Base-by-base conservation (phyloP, 2,797 vertebrate genomes). In the Natrix natrix region DNA sequence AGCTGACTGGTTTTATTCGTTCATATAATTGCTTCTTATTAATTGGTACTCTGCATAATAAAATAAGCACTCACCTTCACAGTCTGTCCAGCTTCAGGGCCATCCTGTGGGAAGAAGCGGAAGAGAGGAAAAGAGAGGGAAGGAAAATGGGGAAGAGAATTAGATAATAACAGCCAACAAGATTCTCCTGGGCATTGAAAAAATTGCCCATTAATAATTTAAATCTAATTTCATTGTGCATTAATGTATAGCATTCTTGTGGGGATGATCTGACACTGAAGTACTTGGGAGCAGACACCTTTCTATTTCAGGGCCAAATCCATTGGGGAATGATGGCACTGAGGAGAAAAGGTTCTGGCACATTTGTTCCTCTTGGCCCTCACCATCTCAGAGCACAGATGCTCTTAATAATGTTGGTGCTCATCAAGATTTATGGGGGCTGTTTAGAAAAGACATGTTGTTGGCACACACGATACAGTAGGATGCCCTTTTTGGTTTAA, bases 1-100 rank as follows among this genome's bases (percentile, higher is more conserved):
- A 96, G 93, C 95, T 95, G 92, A 94, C 2, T 92, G 92, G 24
- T 96, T 97, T 96, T 96, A 97, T 97, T 97, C 95, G 94, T 96
- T 96, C 89, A 94, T 93, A 28, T 95, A 97, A 98, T 95, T 94
- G 43, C 88, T 90, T 95, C 89, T 96, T 97, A 94, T 96, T 97
- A 96, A 97, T 97, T 95, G 96, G 94, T 94, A 96, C 96, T 96
- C 93, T 92, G 94, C 90, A 96, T 97, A 98, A 98, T 97, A 97
- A 98, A 98, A 98, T 97, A 97, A 98, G 96, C 96, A 97, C 98
- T 98, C 98, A 99, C 99, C 98, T 99, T 99, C 97, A 99, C 98
- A 0, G 99, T 99, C 96, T 99, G 99, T 97, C 98, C 98, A 0
- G 99, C 98, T 98, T 99, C 98, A 0, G 98, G 98, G 96, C 98